Percentiles rank a stretch among this genome's conserved stretches.
Conservation (phyloP, 2,888 invertebrate species). For the Neocrepidodera transversa region DNA sequence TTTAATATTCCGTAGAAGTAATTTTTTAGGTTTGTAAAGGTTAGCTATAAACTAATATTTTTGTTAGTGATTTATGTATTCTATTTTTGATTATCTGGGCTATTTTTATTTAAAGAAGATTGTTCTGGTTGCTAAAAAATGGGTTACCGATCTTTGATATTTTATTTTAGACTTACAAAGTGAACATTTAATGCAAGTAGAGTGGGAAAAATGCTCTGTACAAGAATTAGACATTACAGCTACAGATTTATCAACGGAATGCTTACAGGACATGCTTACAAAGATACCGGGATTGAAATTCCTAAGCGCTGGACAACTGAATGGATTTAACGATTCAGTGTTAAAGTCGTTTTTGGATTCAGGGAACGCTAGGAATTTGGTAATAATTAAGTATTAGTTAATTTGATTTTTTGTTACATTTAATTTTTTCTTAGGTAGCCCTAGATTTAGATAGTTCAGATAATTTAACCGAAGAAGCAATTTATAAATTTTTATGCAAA, state of each 20-base stretch:
- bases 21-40: too few relatives aligned
- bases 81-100: too few relatives aligned
- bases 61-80: too few relatives aligned
- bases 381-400: conserved; percentile 37
- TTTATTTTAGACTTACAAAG: conserved; percentile 83
- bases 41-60: too few relatives aligned
- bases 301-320: conserved; percentile 94
- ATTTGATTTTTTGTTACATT: not conserved
- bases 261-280: conserved; percentile 89
- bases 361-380: conserved; percentile 72
- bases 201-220: conserved; percentile 93
- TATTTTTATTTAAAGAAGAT: too few relatives aligned
- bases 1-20: too few relatives aligned
- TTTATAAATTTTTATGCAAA: conserved; percentile 89
- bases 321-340: conserved; percentile 96
- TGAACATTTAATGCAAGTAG: conserved; percentile 92
- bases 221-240: conserved; percentile 97
- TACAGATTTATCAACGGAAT: conserved; percentile 93
- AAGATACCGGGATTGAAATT: conserved; percentile 86
- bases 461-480: conserved; percentile 90
- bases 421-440: conserved; percentile 65
- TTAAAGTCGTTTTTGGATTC: conserved; percentile 90
- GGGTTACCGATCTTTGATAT: too few relatives aligned
- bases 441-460: conserved; percentile 95
- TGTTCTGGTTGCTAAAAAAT: too few relatives aligned